Percentiles rank a stretch among this genome's conserved stretches.
Conservation (phyloP, 2,113 vertebrate genomes). For the Pluvianellus socialis region DNA sequence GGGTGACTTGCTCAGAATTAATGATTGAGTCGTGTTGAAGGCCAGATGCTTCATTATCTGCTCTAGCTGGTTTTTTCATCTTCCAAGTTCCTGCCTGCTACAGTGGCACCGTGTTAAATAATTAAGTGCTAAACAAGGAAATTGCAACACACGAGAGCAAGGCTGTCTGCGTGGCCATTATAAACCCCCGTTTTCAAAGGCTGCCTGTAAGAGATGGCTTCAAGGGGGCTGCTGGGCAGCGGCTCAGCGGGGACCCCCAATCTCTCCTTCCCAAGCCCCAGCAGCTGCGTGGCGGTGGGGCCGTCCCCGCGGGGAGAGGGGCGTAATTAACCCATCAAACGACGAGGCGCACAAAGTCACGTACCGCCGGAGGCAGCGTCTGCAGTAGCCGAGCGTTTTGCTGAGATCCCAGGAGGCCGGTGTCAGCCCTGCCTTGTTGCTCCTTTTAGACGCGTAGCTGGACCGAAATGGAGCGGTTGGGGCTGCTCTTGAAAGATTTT, state of each 20-base stretch:
- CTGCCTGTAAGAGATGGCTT: neutral
- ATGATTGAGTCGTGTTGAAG: neutral
- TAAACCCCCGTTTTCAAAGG: neutral
- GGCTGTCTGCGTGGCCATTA: neutral
- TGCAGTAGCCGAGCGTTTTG: neutral
- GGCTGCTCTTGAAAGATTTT: neutral
- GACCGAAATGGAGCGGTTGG: neutral
- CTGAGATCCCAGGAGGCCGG: neutral
- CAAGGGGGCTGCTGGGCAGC: neutral
- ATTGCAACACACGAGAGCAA: neutral
- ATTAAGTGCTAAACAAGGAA: neutral
- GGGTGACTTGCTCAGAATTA: neutral
- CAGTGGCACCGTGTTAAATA: neutral
- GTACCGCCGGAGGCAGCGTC: neutral
- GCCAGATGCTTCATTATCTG: slow-evolving; percentile 45
- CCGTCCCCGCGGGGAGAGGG: neutral
- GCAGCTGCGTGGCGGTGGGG: neutral
- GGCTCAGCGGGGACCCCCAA: neutral
- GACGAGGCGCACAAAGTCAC: neutral
- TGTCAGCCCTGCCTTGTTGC: neutral
- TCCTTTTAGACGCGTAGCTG: neutral
- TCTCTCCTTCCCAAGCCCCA: neutral
- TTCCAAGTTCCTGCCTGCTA: neutral
- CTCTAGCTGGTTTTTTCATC: neutral
- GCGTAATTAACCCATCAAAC: slow-evolving; percentile 42